phyloP scores from a whole-genome alignment of 2,113 vertebrate species.

The Calyptommatus sinebrachiatus region DNA sequence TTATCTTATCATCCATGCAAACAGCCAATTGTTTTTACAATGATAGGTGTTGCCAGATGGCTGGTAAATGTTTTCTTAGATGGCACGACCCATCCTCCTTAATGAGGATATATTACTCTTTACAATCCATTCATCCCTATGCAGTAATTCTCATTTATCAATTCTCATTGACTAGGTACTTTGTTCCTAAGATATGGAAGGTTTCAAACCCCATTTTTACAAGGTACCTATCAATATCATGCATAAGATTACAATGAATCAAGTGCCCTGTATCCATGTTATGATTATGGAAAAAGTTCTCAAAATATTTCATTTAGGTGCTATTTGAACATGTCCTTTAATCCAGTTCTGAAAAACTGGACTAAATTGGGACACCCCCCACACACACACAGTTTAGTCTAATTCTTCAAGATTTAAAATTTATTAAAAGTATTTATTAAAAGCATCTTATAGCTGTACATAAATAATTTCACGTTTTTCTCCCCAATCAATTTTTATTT shows the following conservation, averaged over 20 bases:
- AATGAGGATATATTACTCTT: background rate
- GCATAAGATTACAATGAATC: background rate
- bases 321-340: too few relatives aligned
- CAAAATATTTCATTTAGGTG: background rate
- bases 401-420: background rate
- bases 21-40: constrained; percentile 17
- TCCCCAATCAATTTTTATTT: background rate
- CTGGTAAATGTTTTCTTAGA: constrained; percentile 15
- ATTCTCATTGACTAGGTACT: background rate
- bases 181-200: constrained; percentile 7
- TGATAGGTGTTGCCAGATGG: background rate
- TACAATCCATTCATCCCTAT: constrained; percentile 1
- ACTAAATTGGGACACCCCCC: too few relatives aligned
- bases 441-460: too few relatives aligned
- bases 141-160: constrained; percentile 6
- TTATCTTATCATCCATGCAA: background rate
- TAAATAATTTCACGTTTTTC: background rate
- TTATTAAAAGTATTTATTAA: background rate
- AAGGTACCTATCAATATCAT: background rate
- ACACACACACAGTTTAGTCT: too few relatives aligned
- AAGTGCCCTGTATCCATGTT: background rate
- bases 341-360: too few relatives aligned
- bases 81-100: background rate
- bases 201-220: background rate
- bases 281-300: background rate